phyloP scores from a whole-genome alignment of 2,113 vertebrate genomes.

The Mesitornis unicolor region DNA sequence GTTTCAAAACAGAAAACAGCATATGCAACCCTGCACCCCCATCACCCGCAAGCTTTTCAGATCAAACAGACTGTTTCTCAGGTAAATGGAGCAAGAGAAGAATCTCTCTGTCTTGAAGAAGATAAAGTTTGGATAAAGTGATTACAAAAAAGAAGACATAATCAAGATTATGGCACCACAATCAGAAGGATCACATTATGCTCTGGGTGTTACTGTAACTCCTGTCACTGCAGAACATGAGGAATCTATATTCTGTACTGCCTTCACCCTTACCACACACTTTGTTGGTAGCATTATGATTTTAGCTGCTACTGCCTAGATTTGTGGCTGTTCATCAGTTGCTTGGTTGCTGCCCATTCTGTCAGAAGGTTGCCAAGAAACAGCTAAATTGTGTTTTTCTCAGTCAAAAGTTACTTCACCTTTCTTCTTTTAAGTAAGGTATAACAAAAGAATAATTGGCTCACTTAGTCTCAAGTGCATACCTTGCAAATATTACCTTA shows the following conservation, averaged over 20 bases:
- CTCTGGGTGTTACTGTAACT: not conserved
- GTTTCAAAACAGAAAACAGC: not conserved
- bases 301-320: not conserved
- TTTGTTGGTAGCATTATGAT: not conserved
- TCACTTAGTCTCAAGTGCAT: not conserved
- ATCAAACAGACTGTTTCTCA: not conserved
- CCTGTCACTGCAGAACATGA: not conserved
- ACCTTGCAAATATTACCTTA: not conserved
- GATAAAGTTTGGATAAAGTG: not conserved
- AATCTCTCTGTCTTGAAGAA: not conserved
- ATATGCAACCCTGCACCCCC: not conserved
- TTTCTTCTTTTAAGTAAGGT: not conserved
- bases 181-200: not conserved
- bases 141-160: not conserved
- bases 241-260: not conserved
- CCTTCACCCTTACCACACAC: not conserved
- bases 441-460: not conserved
- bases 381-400: not conserved
- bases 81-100: not conserved
- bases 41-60: not conserved
- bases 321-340: rapidly evolving
- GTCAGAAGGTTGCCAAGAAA: not conserved
- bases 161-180: not conserved
- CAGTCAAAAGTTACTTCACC: not conserved
- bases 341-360: not conserved